Percentiles rank a stretch among this genome's conserved stretches.
Conservation (phyloP, 2,888 invertebrate genomes). For the Dioctria linearis region DNA sequence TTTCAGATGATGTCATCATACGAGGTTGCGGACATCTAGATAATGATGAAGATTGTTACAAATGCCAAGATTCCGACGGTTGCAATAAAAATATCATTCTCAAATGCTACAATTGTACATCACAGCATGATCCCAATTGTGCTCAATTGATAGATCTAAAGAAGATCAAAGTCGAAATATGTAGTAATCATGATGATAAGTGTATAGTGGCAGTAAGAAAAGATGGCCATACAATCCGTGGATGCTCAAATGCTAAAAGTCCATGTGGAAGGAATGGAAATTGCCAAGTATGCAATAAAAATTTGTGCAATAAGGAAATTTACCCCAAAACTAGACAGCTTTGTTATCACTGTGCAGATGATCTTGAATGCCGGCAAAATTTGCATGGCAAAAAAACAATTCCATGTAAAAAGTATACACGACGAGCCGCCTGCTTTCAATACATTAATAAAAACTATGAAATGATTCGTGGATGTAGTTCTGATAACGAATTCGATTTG, state of each 20-base stretch:
- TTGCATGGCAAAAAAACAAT: slow-evolving; percentile 54
- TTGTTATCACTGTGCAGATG: slow-evolving; percentile 65
- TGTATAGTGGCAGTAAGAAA: slow-evolving; percentile 1
- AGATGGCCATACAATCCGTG: slow-evolving; percentile 61
- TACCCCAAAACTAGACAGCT: slow-evolving; percentile 64
- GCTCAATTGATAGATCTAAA: neutral
- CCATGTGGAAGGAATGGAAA: slow-evolving; percentile 30
- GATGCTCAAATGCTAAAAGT: slow-evolving; percentile 60
- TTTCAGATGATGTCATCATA: slow-evolving; percentile 60
- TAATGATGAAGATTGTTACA: neutral
- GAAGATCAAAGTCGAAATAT: neutral
- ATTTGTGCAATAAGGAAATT: slow-evolving; percentile 64
- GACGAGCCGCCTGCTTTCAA: slow-evolving; percentile 62
- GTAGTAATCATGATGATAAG: neutral
- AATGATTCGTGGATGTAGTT: slow-evolving; percentile 65
- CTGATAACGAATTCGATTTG: slow-evolving; percentile 62
- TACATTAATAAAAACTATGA: slow-evolving; percentile 60
- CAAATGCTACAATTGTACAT: slow-evolving; percentile 47
- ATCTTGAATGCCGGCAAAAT: slow-evolving; percentile 52
- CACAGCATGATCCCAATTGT: slow-evolving; percentile 49
- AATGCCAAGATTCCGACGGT: neutral
- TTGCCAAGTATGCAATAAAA: slow-evolving; percentile 63
- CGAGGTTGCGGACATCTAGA: slow-evolving; percentile 19
- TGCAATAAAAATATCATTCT: slow-evolving; percentile 15
- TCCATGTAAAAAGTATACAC: slow-evolving; percentile 59